These are phyloP conservation scores for Leptinotarsa haldemani DNA, from an alignment of 2,888 invertebrate species.

Conservation along the genomic window DNA sequence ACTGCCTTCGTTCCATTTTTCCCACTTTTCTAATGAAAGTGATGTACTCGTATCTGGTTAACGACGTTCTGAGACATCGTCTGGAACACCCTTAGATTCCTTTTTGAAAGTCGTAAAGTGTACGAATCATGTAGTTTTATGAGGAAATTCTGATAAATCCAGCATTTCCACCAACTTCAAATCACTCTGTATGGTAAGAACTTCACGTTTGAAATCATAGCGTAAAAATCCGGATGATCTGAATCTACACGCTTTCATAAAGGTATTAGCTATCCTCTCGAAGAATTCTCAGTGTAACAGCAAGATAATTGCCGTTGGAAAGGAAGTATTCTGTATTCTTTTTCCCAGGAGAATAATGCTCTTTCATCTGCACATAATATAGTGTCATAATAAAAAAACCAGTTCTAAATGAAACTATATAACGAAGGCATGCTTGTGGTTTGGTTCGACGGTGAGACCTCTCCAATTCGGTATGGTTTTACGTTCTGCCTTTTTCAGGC, in stretches of 20 bases:
- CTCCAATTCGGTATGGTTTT: slow-evolving; percentile 40
- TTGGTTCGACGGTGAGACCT: slow-evolving; percentile 38
- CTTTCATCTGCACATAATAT: slow-evolving; percentile 53
- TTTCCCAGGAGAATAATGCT: slow-evolving; percentile 54
- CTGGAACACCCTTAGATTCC: too few relatives aligned
- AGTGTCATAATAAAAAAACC: slow-evolving; percentile 54
- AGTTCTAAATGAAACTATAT: slow-evolving; percentile 46
- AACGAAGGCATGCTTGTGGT: slow-evolving; percentile 41
- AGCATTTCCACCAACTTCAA: background rate
- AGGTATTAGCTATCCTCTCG: slow-evolving; percentile 13
- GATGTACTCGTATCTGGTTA: too few relatives aligned
- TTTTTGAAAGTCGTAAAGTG: too few relatives aligned
- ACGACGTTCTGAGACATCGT: too few relatives aligned
- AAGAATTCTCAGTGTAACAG: slow-evolving; percentile 31
- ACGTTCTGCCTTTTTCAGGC: slow-evolving; percentile 29
- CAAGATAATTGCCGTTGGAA: slow-evolving; percentile 45
- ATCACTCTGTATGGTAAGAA: slow-evolving; percentile 4
- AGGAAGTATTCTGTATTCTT: slow-evolving; percentile 46
- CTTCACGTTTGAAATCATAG: slow-evolving; percentile 12
- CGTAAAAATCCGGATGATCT: slow-evolving; percentile 16
- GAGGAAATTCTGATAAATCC: background rate
- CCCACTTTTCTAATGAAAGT: too few relatives aligned
- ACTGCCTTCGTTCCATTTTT: too few relatives aligned
- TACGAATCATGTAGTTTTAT: background rate
- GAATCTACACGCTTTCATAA: slow-evolving; percentile 19